These are phyloP conservation scores for Bathynomus jamesi DNA, from an alignment of 1,140 invertebrate genomes.

Conservation along the genomic window DNA sequence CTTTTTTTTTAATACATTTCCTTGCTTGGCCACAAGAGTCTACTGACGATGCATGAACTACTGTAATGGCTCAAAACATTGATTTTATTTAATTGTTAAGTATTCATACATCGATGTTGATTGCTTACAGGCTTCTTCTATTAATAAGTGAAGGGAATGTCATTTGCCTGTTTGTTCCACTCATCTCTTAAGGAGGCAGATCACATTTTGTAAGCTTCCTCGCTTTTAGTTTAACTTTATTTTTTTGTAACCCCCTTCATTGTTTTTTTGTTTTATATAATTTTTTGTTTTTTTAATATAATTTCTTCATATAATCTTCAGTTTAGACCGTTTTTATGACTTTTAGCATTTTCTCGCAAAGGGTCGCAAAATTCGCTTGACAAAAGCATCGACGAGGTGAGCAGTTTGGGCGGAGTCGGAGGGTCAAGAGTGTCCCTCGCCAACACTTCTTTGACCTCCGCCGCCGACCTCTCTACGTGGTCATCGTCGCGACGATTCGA, in stretches of 20 bases:
- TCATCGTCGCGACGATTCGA: constrained; percentile 52
- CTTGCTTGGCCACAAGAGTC: no score
- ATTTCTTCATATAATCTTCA: neutral
- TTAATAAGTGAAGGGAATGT: no score
- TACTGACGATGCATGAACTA: no score
- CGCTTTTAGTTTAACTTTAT: no score
- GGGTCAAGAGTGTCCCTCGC: constrained; percentile 63
- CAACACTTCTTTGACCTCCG: constrained; percentile 72
- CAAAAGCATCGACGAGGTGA: constrained; percentile 57
- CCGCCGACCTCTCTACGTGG: constrained; percentile 68
- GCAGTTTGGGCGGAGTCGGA: constrained; percentile 51
- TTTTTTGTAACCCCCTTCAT: neutral
- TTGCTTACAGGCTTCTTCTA: no score
- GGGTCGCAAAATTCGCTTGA: constrained; percentile 60
- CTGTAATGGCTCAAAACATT: no score
- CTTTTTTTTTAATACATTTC: no score
- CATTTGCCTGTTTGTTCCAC: no score
- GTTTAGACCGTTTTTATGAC: neutral
- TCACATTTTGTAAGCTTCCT: no score
- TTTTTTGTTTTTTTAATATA: neutral
- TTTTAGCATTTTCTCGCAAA: constrained; percentile 28
- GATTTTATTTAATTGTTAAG: no score
- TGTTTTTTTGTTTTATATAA: neutral
- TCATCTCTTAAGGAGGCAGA: no score
- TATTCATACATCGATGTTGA: no score